Evolutionary conservation across 2,113 vertebrate genomes (phyloP).

Genomic region (Pandion haliaetus): DNA sequence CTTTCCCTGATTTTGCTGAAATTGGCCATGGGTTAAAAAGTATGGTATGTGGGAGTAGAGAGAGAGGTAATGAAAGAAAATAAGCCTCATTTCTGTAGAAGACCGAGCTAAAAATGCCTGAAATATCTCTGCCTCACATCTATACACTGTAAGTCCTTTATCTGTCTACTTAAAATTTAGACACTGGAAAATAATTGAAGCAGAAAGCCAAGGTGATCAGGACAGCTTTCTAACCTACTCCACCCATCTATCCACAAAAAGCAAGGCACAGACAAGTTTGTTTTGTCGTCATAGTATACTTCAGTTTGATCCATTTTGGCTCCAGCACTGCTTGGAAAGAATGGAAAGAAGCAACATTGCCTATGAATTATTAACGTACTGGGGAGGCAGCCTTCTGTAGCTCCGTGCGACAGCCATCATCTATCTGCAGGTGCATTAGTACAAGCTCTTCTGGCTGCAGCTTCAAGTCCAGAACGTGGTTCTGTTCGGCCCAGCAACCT

Average conservation of each 20-base stretch:
- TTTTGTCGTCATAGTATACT: background rate
- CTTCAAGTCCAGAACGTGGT: background rate
- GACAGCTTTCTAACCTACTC: background rate
- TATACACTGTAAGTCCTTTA: background rate
- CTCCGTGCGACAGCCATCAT: background rate
- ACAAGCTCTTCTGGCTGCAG: background rate
- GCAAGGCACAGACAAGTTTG: background rate
- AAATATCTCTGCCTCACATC: background rate
- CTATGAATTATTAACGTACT: background rate
- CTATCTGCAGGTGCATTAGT: background rate
- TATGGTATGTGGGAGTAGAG: background rate
- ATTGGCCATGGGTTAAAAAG: background rate
- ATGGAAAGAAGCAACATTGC: background rate
- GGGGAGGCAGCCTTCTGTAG: background rate
- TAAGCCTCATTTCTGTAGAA: background rate
- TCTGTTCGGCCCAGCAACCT: background rate
- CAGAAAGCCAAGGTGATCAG: background rate
- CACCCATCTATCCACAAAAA: background rate
- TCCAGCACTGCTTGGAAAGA: background rate
- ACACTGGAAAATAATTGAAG: background rate
- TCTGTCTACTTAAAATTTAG: background rate
- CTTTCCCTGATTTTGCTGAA: background rate
- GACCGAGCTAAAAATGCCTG: background rate
- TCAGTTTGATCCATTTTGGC: background rate
- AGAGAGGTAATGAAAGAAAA: background rate